Evolutionary conservation across 2,113 vertebrate genomes (phyloP).

Genomic region (Donacobius atricapilla): DNA sequence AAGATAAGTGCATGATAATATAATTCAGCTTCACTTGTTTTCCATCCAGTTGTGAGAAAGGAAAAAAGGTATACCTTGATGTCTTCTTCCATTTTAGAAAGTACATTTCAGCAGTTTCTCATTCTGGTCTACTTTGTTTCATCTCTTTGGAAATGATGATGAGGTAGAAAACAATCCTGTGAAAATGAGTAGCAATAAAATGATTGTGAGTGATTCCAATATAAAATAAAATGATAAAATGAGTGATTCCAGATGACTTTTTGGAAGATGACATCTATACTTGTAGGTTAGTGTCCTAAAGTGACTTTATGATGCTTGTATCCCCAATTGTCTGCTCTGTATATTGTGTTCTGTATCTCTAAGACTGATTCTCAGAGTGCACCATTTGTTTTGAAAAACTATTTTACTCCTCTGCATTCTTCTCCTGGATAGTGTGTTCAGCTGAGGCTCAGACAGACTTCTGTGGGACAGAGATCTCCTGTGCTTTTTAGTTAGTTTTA

Average conservation of each 20-base stretch:
- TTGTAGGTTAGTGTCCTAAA: background rate
- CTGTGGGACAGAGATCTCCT: too few species aligned
- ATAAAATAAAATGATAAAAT: background rate
- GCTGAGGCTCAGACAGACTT: too few species aligned
- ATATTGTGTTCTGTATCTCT: too few species aligned
- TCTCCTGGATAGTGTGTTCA: too few species aligned
- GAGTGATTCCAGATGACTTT: background rate
- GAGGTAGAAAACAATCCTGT: background rate
- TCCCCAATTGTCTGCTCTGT: too few species aligned
- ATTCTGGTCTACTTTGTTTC: background rate
- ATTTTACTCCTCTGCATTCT: too few species aligned
- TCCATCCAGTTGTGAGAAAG: background rate
- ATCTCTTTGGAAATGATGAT: background rate
- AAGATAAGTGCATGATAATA: background rate
- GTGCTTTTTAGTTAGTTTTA: too few species aligned
- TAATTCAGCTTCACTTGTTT: background rate
- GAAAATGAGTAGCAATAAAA: background rate
- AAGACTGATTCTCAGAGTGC: too few species aligned
- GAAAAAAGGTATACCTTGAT: background rate
- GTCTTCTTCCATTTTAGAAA: background rate
- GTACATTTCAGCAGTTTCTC: background rate
- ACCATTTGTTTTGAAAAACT: too few species aligned
- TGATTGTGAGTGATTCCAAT: background rate
- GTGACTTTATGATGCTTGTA: too few species aligned
- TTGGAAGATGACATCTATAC: background rate